A percentile compares a stretch with the other conserved stretches of the same genome.
Evolutionary conservation across 2,888 invertebrate species (phyloP).

Genomic region (Ophonus ardosiacus): DNA sequence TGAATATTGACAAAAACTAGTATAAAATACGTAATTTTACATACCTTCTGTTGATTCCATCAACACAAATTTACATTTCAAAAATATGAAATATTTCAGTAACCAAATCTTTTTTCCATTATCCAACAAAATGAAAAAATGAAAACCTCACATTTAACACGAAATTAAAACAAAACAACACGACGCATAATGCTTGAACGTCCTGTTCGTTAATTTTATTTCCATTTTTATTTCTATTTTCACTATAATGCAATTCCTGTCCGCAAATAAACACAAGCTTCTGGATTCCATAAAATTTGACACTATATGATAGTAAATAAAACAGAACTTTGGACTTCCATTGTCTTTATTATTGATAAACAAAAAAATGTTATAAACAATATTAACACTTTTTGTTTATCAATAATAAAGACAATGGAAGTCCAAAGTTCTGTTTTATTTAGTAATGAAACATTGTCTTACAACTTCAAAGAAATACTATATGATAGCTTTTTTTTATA

Average conservation of each 20-base stretch:
- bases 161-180: slow-evolving; percentile 22
- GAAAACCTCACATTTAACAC: slow-evolving; percentile 14
- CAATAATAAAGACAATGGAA: no score
- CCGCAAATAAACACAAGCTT: slow-evolving; percentile 31
- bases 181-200: not conserved
- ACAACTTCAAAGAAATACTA: no score
- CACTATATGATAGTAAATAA: slow-evolving; percentile 20
- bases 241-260: slow-evolving; percentile 21
- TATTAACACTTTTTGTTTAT: no score
- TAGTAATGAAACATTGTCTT: no score
- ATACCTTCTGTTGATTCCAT: not conserved
- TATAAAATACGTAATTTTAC: not conserved
- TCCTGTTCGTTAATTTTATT: slow-evolving; percentile 29
- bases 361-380: no score
- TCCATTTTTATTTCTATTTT: slow-evolving; percentile 34
- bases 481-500: not conserved
- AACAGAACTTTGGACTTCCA: no score
- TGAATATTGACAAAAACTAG: not conserved
- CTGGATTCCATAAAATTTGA: not conserved
- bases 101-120: slow-evolving; percentile 18
- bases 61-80: not conserved
- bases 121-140: not conserved
- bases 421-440: no score
- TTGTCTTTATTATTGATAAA: no score
- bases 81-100: slow-evolving; percentile 17